A percentile compares a stretch with the other conserved stretches of the same genome.
Conservation (phyloP, 2,113 vertebrate species). For the Hiodon tergisus region DNA sequence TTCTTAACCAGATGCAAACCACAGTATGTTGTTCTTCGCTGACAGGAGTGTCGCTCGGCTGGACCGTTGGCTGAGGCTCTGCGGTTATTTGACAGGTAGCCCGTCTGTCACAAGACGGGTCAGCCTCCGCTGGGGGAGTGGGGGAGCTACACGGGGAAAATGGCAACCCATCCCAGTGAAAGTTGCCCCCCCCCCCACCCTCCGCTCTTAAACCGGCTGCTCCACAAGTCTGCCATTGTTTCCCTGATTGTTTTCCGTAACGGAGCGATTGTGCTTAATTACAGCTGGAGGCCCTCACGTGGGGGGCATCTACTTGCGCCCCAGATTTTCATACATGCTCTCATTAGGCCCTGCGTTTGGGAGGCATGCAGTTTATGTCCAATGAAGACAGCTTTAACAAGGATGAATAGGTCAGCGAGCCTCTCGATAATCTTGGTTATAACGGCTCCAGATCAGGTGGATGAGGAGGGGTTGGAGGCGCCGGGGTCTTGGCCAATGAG, state of each 20-base stretch:
- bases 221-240: constrained; percentile 60
- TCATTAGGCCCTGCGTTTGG: constrained; percentile 51
- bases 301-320: constrained; percentile 58
- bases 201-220: not conserved
- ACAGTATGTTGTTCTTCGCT: too few species aligned
- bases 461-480: constrained; percentile 11
- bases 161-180: not conserved
- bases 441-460: constrained; percentile 39
- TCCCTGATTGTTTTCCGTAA: constrained; percentile 45
- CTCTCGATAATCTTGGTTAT: constrained; percentile 36
- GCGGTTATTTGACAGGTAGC: not conserved
- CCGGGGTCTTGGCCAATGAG: constrained; percentile 48
- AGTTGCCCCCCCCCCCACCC: not conserved
- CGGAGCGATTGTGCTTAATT: constrained; percentile 66
- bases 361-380: constrained; percentile 25
- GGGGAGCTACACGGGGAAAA: not conserved
- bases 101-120: too few species aligned
- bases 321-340: constrained; percentile 61
- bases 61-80: too few species aligned
- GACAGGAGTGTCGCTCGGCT: too few species aligned
- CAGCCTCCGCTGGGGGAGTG: constrained; percentile 1
- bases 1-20: too few species aligned
- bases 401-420: constrained; percentile 39
- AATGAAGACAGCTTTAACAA: constrained; percentile 38
- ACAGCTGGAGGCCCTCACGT: constrained; percentile 56